Conservation (phyloP, 2,888 invertebrate genomes). For the Harpalus rufipes region DNA sequence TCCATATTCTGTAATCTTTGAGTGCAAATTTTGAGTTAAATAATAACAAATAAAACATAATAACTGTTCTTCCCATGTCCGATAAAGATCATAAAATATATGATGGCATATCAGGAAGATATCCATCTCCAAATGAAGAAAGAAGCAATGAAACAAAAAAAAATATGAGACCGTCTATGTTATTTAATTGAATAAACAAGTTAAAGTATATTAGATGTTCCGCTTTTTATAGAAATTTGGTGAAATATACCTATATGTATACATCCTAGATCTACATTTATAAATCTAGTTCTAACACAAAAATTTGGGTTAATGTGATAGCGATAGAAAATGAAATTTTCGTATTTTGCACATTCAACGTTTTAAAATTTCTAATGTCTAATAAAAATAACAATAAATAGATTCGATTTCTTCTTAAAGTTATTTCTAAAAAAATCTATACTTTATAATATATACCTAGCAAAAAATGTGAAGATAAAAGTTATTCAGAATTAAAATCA, state of each 20-base stretch:
- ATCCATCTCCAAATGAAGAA: not conserved
- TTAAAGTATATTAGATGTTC: not conserved
- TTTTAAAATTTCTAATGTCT: not conserved
- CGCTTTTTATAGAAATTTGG: slow-evolving; percentile 2
- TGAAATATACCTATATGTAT: not conserved
- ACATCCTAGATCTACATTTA: slow-evolving; percentile 21
- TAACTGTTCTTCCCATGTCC: slow-evolving; percentile 3
- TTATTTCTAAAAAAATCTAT: not conserved
- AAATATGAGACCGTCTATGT: too few relatives aligned
- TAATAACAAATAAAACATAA: not conserved
- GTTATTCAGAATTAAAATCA: too few relatives aligned
- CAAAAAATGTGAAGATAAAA: too few relatives aligned
- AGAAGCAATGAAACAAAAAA: not conserved
- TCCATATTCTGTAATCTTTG: not conserved
- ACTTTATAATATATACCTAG: too few relatives aligned
- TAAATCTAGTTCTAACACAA: slow-evolving; percentile 19
- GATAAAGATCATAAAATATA: not conserved
- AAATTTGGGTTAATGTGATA: slow-evolving; percentile 22
- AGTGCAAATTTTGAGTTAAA: not conserved
- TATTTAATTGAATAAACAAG: slow-evolving; percentile 22
- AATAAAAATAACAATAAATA: not conserved
- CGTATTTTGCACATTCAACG: not conserved
- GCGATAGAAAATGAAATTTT: not conserved
- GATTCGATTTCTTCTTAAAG: not conserved
- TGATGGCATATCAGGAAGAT: slow-evolving; percentile 6